Evolutionary conservation across 2,113 vertebrate genomes (phyloP), one percentile per base, ranked within the genome.

Genomic region (Ophiodon elongatus): DNA sequence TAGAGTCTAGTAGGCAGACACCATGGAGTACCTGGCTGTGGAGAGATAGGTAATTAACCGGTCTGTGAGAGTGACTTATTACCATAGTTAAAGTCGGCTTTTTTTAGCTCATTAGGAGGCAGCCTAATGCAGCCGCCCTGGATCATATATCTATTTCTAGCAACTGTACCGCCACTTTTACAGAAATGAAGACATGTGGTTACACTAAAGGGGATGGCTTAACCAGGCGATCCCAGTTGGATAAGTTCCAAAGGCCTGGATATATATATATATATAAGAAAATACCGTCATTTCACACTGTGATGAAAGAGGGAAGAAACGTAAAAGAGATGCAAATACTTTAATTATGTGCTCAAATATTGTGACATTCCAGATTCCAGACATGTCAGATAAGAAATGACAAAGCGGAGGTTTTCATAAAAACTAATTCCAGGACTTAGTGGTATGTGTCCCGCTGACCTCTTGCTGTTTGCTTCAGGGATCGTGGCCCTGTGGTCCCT

Each of bases 401-500:
- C 27, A 68, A 57, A 52, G 35, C 27, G 33, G 29, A 43, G 19
- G 37, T 59, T 71, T 25, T 65, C 4, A 33, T 63, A 31, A 52
- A 75, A 43, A 14, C 25, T 41, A 39, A 65, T 50, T 62, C 13
- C 17, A 47, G 2, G 47, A 45, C 25, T 64, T 66, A 13, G 8
- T 21, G 35, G n/a, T 50, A 29, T 62, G 33, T 75, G 59, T 29
- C 45, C 45, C 13, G 5, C 56, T 76, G 60, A 87, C 50, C n/a
- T 62, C 21, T 0, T 52, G 50, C 60, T 91, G 65, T 86, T 62
- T 85, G 9, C 56, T 79, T 73, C 75, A 98, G 97, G 97, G n/a
- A 96, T 97, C 1, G 97, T 97, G 64, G 96, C 96, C 64, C 90
- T 98, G 76, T 98, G 97, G 97, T 98, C 97, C 17, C 92, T 98